Evolutionary conservation across 2,113 vertebrate species (phyloP), one percentile per base, ranked within the genome.

Genomic region (Charina bottae): DNA sequence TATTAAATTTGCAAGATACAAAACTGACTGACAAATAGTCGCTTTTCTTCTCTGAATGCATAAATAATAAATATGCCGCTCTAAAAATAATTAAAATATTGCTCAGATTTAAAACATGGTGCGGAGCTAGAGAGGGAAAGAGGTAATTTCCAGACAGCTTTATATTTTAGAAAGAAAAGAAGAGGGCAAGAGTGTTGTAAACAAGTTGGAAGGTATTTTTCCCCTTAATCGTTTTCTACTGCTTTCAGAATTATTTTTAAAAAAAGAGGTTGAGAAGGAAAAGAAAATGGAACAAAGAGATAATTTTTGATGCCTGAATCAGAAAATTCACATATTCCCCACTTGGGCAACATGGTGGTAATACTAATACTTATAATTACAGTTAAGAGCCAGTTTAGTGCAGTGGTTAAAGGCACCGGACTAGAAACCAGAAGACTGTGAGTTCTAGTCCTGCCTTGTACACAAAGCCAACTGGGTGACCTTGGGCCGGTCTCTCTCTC

Each of bases 1-100:
- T 98, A 97, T 97, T 97, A 98, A 98, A 98, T 98, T 97, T 97
- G 97, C 97, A 97, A 97, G 97, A 97, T 97, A 97, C 97, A 97
- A 97, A 97, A 97, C 97, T 96, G 97, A 97, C 97, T 96, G 97
- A 97, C 95, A 95, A 96, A 96, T 92, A 93, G 94, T 93, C 96
- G 97, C 97, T 96, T 97, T 96, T 96, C 97, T 97, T 97, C 96
- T 94, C 96, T 96, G 96, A 97, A 97, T 94, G 95, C 96, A 96
- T 96, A 97, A 97, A 97, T 96, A 96, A 97, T 93, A 96, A 96
- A 97, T 95, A 95, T 54, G 90, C 92, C 95, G 94, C 60, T 89
- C 97, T 97, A 93, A 93, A 96, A 96, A 95, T 97, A 97, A 97
- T 98, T 97, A 97, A 97, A 97, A 97, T 95, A 96, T 92, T 95